These are phyloP conservation scores for Caenorhabditis zanzibari DNA, from an alignment of 2,888 invertebrate genomes.

Conservation along the genomic window DNA sequence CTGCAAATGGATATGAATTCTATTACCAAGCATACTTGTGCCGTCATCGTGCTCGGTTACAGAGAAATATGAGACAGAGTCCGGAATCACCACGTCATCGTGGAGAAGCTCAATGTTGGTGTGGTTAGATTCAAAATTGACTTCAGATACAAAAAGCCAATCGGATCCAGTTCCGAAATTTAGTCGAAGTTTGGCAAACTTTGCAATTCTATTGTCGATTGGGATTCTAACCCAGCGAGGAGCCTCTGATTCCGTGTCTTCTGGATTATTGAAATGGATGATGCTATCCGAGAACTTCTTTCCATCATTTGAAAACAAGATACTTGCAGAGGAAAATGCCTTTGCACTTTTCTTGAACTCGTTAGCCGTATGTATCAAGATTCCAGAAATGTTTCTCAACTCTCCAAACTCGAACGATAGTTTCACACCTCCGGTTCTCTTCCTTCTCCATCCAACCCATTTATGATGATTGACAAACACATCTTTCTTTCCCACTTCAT, in stretches of 20 bases:
- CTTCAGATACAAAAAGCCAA: conserved; percentile 80
- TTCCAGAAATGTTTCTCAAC: conserved; percentile 91
- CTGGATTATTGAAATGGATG: conserved; percentile 69
- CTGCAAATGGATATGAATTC: background rate
- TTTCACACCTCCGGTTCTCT: conserved; percentile 60
- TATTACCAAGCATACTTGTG: conserved; percentile 56
- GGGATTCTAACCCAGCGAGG: conserved; percentile 91
- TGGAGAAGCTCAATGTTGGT: conserved; percentile 57
- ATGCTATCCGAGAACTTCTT: conserved; percentile 68
- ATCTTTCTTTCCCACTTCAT: conserved; percentile 85
- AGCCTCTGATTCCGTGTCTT: conserved; percentile 74
- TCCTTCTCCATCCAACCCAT: conserved; percentile 92
- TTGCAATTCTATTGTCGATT: conserved; percentile 90
- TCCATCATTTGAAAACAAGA: conserved; percentile 70
- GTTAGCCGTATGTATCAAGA: conserved; percentile 91
- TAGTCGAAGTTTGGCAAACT: conserved; percentile 86
- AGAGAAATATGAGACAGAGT: conserved; percentile 66
- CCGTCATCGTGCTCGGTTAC: conserved; percentile 65
- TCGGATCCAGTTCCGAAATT: conserved; percentile 70
- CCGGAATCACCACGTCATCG: conserved; percentile 60
- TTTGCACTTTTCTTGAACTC: conserved; percentile 81
- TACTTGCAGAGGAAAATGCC: conserved; percentile 65
- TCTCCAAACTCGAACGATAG: conserved; percentile 92
- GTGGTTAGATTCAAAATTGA: conserved; percentile 74
- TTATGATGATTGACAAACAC: conserved; percentile 86